Evolutionary conservation across 2,113 vertebrate genomes (phyloP), one percentile per base, ranked within the genome.

Genomic region (Xenopus laevis): DNA sequence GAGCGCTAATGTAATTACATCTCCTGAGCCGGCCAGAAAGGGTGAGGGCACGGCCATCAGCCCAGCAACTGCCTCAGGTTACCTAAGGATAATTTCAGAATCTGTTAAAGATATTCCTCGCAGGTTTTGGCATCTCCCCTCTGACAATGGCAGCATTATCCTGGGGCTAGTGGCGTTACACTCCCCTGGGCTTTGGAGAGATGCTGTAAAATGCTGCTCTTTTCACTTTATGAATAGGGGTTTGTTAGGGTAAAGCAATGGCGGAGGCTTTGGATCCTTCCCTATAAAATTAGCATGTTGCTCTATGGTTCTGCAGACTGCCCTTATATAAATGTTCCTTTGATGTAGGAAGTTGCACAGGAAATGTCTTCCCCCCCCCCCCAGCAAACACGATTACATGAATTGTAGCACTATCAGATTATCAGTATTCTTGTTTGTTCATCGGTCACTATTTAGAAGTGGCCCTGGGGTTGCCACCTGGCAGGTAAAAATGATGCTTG

Each of bases 111-210:
- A 66, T 81, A 13, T 81, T 87, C 85, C 84, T 83, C 74, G 75
- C 78, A 84, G 66, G 84, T 77, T 80, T 27, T 13, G 16, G 81
- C 79, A 68, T 82, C 78, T 79, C 63, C 74, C 4, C 0, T 46
- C 80, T 80, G 33, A 89, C 82, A 87, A 86, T 86, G 86, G 80
- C 70, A 79, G 79, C 83, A 86, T 88, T 88, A 78, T 89, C 78
- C 84, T 75, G 61, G 74, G 0, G 13, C 0, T 0, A 50, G 78
- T 57, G 81, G 78, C 79, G 65, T 80, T 83, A 78, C 44, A 71
- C 79, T 82, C 81, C 77, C 83, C 79, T 81, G 78, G 76, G 60
- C 76, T 76, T 81, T 82, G 68, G 68, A 79, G 57, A 62, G 57
- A 62, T 70, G 78, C 78, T 81, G 60, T 79, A 77, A 84, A 83